phyloP scores from a whole-genome alignment of 2,113 vertebrate species.

The Thunnus thynnus region DNA sequence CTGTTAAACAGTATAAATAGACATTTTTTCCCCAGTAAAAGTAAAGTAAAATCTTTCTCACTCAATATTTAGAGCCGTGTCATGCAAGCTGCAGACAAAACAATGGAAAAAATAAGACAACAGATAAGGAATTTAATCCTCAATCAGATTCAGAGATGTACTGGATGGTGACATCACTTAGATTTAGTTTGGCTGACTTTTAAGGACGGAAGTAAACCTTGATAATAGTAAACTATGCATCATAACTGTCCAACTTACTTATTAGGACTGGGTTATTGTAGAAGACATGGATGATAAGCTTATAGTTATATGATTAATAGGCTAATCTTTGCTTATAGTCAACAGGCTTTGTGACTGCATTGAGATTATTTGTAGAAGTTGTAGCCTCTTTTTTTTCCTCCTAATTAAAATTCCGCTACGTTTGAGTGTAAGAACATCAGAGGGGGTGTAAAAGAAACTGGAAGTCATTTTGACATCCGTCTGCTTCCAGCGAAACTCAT shows the following conservation, averaged over 20 bases:
- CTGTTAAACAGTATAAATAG: neutral
- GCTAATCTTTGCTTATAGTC: too few relatives aligned
- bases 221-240: neutral
- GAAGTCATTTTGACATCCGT: neutral
- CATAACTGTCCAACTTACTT: neutral
- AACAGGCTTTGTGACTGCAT: neutral
- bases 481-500: neutral
- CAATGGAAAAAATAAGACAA: neutral
- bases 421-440: neutral
- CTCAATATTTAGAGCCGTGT: neutral
- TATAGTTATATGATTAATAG: too few relatives aligned
- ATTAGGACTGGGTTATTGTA: neutral
- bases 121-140: neutral
- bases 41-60: neutral
- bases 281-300: too few relatives aligned
- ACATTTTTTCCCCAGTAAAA: neutral
- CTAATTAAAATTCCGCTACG: neutral
- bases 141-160: neutral
- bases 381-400: neutral
- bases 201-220: neutral
- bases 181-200: neutral
- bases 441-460: neutral
- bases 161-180: neutral
- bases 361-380: neutral
- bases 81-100: neutral